Conservation (phyloP, 23 tunicate species). For the Botrylloides violaceus region DNA sequence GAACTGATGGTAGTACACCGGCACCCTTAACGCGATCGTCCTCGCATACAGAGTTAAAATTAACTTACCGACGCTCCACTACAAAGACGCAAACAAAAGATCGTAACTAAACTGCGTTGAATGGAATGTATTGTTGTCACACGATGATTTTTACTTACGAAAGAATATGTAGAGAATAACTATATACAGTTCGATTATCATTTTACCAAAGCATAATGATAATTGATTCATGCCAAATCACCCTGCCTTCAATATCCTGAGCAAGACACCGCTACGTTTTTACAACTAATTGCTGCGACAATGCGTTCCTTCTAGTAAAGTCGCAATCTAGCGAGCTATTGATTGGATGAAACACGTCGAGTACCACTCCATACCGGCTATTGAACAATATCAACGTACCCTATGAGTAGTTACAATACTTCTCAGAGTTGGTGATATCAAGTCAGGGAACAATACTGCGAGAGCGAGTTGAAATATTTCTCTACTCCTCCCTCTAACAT, state of each 20-base stretch:
- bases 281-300: not conserved
- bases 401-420: not conserved
- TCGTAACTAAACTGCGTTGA: constrained; percentile 12
- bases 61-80: not conserved
- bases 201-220: no score
- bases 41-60: constrained; percentile 2
- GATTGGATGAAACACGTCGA: not conserved
- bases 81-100: constrained; percentile 14
- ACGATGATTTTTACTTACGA: not conserved
- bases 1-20: not conserved
- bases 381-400: not conserved
- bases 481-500: no score
- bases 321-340: not conserved
- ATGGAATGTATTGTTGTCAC: constrained; percentile 18
- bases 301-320: not conserved
- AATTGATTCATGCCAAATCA: no score
- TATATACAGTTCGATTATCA: not conserved
- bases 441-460: no score
- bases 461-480: no score
- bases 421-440: not conserved
- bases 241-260: no score
- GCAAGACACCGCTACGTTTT: no score
- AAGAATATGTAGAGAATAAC: not conserved
- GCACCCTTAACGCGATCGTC: constrained; percentile 3
- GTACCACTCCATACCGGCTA: not conserved